phyloP scores from a whole-genome alignment of 35 echinoderm and acorn worm species.

The Amphiura filiformis region DNA sequence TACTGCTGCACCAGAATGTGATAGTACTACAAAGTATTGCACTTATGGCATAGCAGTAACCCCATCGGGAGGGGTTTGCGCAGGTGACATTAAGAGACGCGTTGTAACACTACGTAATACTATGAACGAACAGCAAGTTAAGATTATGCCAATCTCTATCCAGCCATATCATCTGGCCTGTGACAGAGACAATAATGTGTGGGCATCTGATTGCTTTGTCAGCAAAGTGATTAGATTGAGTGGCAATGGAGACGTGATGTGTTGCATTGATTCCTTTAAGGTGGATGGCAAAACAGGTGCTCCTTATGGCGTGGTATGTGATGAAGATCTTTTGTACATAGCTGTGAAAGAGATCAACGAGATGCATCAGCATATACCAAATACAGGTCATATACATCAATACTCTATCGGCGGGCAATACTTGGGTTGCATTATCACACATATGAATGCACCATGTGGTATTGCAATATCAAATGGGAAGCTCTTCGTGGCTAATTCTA shows the following conservation, averaged over 20 bases:
- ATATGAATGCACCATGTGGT: background rate
- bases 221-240: background rate
- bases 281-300: background rate
- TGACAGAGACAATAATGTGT: background rate
- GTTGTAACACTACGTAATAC: background rate
- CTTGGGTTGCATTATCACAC: background rate
- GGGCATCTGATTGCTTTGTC: background rate
- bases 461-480: background rate
- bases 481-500: background rate
- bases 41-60: background rate
- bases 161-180: background rate
- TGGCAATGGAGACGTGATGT: background rate
- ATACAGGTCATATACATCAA: conserved; percentile 20
- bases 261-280: background rate
- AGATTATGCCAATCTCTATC: background rate
- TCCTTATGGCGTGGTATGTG: background rate
- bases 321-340: background rate
- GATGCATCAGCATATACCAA: background rate
- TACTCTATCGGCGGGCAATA: background rate
- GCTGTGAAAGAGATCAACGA: background rate
- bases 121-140: background rate
- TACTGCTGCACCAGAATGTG: background rate
- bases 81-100: background rate
- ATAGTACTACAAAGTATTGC: background rate
- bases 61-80: background rate